Evolutionary conservation across 2,888 invertebrate species (phyloP), one percentile per base, ranked within the genome.

Genomic region (Anodontia alba): DNA sequence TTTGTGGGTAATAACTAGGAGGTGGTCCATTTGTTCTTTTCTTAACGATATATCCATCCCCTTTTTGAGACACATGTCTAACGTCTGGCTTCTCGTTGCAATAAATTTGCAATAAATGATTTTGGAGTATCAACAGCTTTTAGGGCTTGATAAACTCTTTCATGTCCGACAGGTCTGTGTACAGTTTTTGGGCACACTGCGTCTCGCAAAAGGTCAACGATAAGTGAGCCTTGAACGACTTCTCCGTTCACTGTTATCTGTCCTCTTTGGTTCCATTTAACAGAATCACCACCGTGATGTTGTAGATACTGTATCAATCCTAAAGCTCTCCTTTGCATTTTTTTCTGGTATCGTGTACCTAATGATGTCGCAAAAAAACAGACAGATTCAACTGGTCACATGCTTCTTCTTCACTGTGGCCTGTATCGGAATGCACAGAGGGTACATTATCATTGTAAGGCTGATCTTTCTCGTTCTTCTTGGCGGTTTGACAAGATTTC

Each of bases 31-130:
- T 54, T n/a, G 54, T 72, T 20, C 12, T 72, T 23, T 54, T 51
- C 38, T 54, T 72, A 0, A 72, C 72, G 5, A 72, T 42, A 31
- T 23, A 33, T n/a, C 72, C 54, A n/a, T n/a, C 23, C 15, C 54
- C 72, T 17, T 31, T 10, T 42, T 72, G 51, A 33, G 23, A n/a
- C n/a, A 36, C 31, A 15, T 1, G 23, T 20, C 17, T 46, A 2
- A 42, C 26, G 20, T 42, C 49, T 17, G 23, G 49, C 8, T 38
- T 29, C n/a, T n/a, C n/a, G n/a, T n/a, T n/a, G n/a, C n/a, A n/a
- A n/a, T n/a, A n/a, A n/a, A 46, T 46, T 46, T 12, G 46, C 15
- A 46, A 46, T 20, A 8, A 46, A 46, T 46, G 46, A 46, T 46
- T 17, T 8, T 46, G 26, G 46, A 17, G 46, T 15, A 66, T 73